Conservation (phyloP, 1,140 invertebrate genomes). For the Listronotus oregonensis region DNA sequence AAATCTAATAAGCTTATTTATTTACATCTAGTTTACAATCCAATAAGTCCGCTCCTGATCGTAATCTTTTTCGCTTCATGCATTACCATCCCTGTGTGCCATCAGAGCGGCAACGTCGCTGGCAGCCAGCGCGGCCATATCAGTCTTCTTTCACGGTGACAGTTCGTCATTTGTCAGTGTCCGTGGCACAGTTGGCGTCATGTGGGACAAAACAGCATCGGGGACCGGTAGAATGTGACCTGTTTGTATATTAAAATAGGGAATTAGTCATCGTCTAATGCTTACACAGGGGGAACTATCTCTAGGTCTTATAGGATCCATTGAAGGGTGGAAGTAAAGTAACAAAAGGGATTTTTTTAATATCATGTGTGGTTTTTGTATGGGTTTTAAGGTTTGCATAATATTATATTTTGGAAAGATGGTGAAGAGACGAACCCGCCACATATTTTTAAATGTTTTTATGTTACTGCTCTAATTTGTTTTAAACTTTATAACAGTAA, state of each 20-base stretch:
- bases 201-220: constrained; percentile 57
- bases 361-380: constrained; percentile 49
- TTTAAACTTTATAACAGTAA: too few relatives aligned
- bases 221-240: constrained; percentile 50
- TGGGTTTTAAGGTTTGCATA: constrained; percentile 31
- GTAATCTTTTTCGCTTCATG: constrained; percentile 24
- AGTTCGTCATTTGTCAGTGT: constrained; percentile 58
- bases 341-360: constrained; percentile 56
- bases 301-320: neutral
- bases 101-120: constrained; percentile 17
- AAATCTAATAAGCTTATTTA: neutral
- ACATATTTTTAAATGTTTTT: too few relatives aligned
- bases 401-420: constrained; percentile 16
- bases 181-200: constrained; percentile 56
- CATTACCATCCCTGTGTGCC: constrained; percentile 21
- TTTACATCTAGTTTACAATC: too few relatives aligned
- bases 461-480: too few relatives aligned
- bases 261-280: constrained; percentile 47
- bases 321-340: constrained; percentile 21
- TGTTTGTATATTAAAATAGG: constrained; percentile 8
- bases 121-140: constrained; percentile 53
- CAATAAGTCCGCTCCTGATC: constrained; percentile 12
- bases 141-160: constrained; percentile 58
- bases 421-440: too few relatives aligned
- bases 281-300: constrained; percentile 51